Evolutionary conservation across 2,113 vertebrate species (phyloP).

Genomic region (Hucho hucho): DNA sequence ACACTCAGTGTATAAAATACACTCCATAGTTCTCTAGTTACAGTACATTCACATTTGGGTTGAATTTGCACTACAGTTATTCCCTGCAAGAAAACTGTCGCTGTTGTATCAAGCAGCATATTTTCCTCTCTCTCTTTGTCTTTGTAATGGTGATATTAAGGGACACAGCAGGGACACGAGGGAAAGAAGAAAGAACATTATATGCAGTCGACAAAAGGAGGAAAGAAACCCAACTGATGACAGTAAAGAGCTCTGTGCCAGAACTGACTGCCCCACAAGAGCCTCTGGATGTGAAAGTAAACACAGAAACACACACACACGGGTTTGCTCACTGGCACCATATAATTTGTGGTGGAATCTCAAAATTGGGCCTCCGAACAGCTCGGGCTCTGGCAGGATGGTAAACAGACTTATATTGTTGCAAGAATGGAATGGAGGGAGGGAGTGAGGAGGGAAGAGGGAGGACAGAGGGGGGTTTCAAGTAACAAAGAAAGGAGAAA

Average conservation of each 20-base stretch:
- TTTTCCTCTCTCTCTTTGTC: constrained; percentile 32
- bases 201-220: constrained; percentile 1
- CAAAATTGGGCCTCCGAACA: constrained; percentile 43
- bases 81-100: constrained; percentile 29
- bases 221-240: constrained; percentile 17
- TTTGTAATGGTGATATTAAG: constrained; percentile 46
- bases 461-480: background rate
- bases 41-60: background rate
- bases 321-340: constrained; percentile 19
- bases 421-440: constrained; percentile 33
- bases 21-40: background rate
- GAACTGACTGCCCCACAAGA: background rate
- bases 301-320: constrained; percentile 18
- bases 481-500: constrained; percentile 37
- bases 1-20: constrained; percentile 1
- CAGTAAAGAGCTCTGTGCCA: constrained; percentile 16
- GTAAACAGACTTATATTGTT: constrained; percentile 44
- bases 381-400: constrained; percentile 37
- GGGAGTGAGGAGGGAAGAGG: background rate
- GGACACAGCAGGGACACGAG: constrained; percentile 9
- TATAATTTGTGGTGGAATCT: constrained; percentile 59
- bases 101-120: constrained; percentile 25
- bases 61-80: background rate
- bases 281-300: constrained; percentile 17
- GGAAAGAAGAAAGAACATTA: constrained; percentile 24